These are phyloP conservation scores for Ectemnius continuus DNA, from an alignment of 2,888 invertebrate species.

Conservation along the genomic window DNA sequence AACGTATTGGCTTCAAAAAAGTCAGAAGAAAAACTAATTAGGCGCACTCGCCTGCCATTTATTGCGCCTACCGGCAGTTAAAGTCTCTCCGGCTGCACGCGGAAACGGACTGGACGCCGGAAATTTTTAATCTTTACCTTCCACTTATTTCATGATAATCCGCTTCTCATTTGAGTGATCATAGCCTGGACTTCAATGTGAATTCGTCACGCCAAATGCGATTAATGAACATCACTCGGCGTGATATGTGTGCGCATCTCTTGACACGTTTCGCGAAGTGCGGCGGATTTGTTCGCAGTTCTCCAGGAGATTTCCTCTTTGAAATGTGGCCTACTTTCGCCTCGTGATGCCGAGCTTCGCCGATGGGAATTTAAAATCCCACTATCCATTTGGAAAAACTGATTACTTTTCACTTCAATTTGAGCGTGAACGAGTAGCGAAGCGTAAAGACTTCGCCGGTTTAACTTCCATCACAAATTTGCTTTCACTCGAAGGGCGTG, in stretches of 20 bases:
- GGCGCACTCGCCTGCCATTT: slow-evolving; percentile 21
- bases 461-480: too few relatives aligned
- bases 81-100: neutral
- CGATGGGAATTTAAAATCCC: slow-evolving; percentile 28
- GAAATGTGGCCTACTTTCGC: slow-evolving; percentile 3
- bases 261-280: neutral
- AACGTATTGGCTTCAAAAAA: slow-evolving; percentile 60
- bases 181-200: neutral
- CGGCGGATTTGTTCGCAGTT: slow-evolving; percentile 1
- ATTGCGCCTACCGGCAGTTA: slow-evolving; percentile 10
- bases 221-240: neutral
- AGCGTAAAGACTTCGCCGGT: neutral
- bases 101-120: neutral
- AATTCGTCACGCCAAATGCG: neutral
- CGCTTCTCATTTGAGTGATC: neutral
- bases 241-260: neutral
- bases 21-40: slow-evolving; percentile 48
- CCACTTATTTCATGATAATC: neutral
- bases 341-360: slow-evolving; percentile 11
- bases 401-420: slow-evolving; percentile 49
- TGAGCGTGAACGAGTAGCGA: slow-evolving; percentile 31
- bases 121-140: neutral
- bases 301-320: neutral
- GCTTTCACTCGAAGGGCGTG: neutral
- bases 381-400: slow-evolving; percentile 46